phyloP scores from a whole-genome alignment of 2,113 vertebrate species.

The Arothron firmamentum region DNA sequence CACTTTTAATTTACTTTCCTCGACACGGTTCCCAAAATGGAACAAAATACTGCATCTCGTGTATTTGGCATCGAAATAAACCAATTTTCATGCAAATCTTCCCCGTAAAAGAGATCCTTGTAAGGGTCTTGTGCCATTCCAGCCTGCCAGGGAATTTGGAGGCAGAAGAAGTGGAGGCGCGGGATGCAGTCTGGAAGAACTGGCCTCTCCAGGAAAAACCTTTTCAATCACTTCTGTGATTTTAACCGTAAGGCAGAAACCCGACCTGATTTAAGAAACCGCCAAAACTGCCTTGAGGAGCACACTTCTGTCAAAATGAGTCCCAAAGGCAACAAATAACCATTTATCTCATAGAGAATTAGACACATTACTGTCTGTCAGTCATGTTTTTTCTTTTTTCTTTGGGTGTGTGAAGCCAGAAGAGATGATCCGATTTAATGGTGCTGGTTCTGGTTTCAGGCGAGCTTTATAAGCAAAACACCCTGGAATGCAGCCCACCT shows the following conservation, averaged over 20 bases:
- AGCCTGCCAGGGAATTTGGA: constrained; percentile 51
- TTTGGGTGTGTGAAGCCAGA: not conserved
- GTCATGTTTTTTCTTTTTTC: constrained; percentile 22
- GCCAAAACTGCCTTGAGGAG: constrained; percentile 28
- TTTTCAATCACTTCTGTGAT: constrained; percentile 58
- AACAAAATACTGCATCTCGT: constrained; percentile 31
- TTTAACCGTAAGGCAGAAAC: constrained; percentile 54
- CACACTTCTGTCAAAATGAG: constrained; percentile 22
- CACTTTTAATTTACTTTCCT: constrained; percentile 33
- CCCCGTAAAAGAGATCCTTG: constrained; percentile 37
- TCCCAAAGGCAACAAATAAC: constrained; percentile 35
- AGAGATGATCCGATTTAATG: not conserved
- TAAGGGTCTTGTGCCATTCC: constrained; percentile 37
- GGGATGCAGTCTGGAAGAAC: constrained; percentile 34
- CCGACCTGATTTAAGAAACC: constrained; percentile 50
- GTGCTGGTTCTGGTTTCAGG: not conserved
- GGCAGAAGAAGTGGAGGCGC: constrained; percentile 45
- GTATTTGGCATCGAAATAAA: constrained; percentile 39
- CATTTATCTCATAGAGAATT: constrained; percentile 24
- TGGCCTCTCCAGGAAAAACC: constrained; percentile 42
- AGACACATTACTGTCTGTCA: constrained; percentile 26
- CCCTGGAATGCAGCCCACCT: too few species aligned
- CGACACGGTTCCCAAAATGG: constrained; percentile 19
- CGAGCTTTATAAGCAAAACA: too few species aligned
- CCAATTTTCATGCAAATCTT: constrained; percentile 50